Conservation (phyloP, 2,113 vertebrate genomes). For the Synchiropus splendidus region DNA sequence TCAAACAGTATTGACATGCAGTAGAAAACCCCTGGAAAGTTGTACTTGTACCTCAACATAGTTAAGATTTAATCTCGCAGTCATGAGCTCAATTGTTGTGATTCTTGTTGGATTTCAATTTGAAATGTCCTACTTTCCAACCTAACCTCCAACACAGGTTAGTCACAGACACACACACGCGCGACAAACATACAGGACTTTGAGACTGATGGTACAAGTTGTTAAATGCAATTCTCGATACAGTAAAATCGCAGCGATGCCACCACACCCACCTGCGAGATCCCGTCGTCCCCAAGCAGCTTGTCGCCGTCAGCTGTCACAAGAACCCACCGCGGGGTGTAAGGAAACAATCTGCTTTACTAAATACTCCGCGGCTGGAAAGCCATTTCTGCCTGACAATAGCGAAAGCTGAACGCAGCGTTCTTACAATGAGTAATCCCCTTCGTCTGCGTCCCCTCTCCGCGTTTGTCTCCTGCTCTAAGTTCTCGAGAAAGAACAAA, state of each 20-base stretch:
- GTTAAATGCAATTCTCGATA: no score
- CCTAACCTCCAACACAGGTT: no score
- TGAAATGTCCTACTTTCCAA: no score
- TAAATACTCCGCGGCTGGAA: constrained; percentile 40
- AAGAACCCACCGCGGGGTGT: constrained; percentile 22
- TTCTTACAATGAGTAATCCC: constrained; percentile 50
- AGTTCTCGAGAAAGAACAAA: constrained; percentile 71
- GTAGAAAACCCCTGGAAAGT: no score
- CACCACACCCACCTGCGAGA: constrained; percentile 51
- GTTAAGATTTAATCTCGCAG: no score
- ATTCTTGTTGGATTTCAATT: no score
- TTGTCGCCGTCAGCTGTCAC: constrained; percentile 23
- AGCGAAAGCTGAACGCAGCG: constrained; percentile 26
- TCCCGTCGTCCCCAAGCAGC: constrained; percentile 19
- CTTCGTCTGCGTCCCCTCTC: constrained; percentile 59
- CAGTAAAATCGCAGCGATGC: no score
- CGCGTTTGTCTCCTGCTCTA: constrained; percentile 40
- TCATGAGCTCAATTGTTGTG: no score
- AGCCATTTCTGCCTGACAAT: constrained; percentile 37
- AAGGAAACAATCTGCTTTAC: constrained; percentile 47
- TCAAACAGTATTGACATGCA: no score
- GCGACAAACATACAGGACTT: no score
- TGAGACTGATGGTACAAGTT: no score
- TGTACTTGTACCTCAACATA: no score
- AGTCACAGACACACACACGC: constrained; percentile 1